A percentile compares a stretch with the other conserved stretches of the same genome.
Evolutionary conservation across 2,888 invertebrate genomes (phyloP).

Genomic region (Pollenia angustigena): DNA sequence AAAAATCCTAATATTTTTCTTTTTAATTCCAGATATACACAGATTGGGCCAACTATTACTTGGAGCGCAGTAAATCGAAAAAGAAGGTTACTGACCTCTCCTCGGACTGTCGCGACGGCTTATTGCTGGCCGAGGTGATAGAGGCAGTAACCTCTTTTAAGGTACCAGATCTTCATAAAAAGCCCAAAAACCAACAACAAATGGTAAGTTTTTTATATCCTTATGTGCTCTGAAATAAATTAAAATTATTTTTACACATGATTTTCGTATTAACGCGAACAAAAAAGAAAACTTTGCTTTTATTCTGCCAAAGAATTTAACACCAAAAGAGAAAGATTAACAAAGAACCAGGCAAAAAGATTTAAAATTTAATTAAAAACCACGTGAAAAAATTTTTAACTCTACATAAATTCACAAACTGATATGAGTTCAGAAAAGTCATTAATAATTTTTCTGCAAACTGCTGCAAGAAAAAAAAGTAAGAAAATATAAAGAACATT

Average conservation of each 20-base stretch:
- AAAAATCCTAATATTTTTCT: too few relatives aligned
- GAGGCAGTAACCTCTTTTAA: slow-evolving; percentile 94
- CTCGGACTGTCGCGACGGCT: slow-evolving; percentile 95
- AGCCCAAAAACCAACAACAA: slow-evolving; percentile 95
- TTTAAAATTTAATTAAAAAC: slow-evolving; percentile 68
- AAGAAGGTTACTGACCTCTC: slow-evolving; percentile 94
- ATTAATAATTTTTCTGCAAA: slow-evolving; percentile 60
- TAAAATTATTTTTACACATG: background rate
- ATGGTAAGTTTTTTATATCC: slow-evolving; percentile 89
- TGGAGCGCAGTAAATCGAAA: slow-evolving; percentile 95
- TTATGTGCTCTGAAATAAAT: background rate
- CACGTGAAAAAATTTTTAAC: slow-evolving; percentile 14
- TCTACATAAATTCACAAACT: background rate
- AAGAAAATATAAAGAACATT: background rate
- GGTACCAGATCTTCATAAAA: slow-evolving; percentile 91
- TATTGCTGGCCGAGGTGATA: slow-evolving; percentile 95
- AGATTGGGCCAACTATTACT: slow-evolving; percentile 98
- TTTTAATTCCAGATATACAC: slow-evolving; percentile 93
- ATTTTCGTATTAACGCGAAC: background rate
- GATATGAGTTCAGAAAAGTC: slow-evolving; percentile 51
- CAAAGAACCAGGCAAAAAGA: slow-evolving; percentile 44
- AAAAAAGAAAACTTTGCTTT: background rate
- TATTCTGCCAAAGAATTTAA: slow-evolving; percentile 8
- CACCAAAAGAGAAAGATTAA: slow-evolving; percentile 25
- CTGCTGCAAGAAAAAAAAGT: slow-evolving; percentile 19